These are phyloP conservation scores for Rhinopomastus cyanomelas DNA, from an alignment of 2,113 vertebrate species.

Conservation along the genomic window DNA sequence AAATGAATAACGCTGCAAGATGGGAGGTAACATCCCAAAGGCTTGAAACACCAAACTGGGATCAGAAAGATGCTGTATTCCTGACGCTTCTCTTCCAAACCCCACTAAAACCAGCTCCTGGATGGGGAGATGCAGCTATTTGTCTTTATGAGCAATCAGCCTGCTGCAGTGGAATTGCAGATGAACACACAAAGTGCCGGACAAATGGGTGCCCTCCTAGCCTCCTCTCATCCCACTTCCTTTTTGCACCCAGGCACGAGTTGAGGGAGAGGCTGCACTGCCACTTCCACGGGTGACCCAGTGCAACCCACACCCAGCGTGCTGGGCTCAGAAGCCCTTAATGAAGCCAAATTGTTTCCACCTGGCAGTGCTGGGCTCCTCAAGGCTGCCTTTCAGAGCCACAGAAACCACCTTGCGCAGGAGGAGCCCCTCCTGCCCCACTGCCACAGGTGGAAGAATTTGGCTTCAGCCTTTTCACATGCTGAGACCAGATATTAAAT, in stretches of 20 bases:
- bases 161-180: background rate
- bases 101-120: background rate
- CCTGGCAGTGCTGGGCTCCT: background rate
- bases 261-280: rapidly evolving
- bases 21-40: background rate
- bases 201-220: background rate
- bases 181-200: background rate
- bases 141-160: background rate
- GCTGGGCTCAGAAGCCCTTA: constrained; percentile 30
- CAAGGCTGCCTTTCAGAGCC: constrained; percentile 58
- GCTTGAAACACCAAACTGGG: background rate
- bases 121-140: background rate
- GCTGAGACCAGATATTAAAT: constrained; percentile 71
- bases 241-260: background rate
- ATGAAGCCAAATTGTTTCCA: constrained; percentile 57
- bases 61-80: background rate
- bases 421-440: background rate
- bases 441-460: constrained; percentile 48
- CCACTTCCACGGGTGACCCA: background rate
- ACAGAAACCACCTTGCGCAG: constrained; percentile 26
- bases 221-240: background rate
- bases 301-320: background rate
- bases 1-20: background rate
- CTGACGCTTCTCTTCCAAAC: background rate
- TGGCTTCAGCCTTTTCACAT: constrained; percentile 62